Conservation (phyloP, 2,113 vertebrate genomes). For the Pedionomus torquatus region DNA sequence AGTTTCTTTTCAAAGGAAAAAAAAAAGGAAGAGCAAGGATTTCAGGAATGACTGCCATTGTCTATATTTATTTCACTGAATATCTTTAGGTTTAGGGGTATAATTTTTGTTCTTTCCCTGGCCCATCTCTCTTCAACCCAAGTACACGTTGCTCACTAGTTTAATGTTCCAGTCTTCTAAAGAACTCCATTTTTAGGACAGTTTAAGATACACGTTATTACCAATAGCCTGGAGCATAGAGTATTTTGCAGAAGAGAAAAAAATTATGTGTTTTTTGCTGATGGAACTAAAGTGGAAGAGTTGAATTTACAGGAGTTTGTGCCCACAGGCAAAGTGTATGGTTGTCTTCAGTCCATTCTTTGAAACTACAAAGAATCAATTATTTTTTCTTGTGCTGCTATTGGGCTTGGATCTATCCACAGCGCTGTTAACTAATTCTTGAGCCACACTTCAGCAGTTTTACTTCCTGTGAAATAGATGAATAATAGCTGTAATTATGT, state of each 20-base stretch:
- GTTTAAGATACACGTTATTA: not conserved
- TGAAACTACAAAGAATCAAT: not conserved
- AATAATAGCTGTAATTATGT: conserved; percentile 18
- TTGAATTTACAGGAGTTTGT: not conserved
- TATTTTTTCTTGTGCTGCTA: not conserved
- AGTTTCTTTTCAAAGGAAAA: not conserved
- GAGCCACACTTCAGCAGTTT: conserved; percentile 1
- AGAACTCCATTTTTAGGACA: not conserved
- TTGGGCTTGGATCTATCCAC: not conserved
- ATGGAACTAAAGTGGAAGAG: not conserved
- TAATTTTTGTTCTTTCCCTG: not conserved
- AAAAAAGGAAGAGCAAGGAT: not conserved
- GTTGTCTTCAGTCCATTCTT: not conserved
- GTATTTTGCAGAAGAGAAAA: not conserved
- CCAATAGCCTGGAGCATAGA: not conserved
- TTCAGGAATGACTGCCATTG: not conserved
- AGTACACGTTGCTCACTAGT: not conserved
- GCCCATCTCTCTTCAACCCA: not conserved
- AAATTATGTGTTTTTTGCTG: not conserved
- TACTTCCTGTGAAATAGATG: not conserved
- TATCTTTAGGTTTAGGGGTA: not conserved
- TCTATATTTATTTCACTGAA: not conserved
- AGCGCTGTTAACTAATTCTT: not conserved
- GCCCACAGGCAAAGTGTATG: not conserved
- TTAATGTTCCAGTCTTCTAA: not conserved